Percentiles rank a stretch among this genome's conserved stretches.
phyloP scores from a whole-genome alignment of 2,888 invertebrate genomes.

The Acleris laterana region DNA sequence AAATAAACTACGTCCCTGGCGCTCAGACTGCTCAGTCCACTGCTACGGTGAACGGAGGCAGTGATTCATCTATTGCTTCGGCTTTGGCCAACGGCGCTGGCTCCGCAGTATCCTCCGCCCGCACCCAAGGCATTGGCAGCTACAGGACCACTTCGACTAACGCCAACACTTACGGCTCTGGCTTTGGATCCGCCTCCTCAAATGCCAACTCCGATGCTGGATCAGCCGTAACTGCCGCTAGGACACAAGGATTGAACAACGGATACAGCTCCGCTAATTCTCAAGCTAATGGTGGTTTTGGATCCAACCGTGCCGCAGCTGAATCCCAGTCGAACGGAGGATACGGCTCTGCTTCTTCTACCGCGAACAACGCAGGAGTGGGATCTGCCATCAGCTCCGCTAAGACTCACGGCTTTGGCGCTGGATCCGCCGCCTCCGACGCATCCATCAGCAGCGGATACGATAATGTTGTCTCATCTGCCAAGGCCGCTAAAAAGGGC shows the following conservation, averaged over 20 bases:
- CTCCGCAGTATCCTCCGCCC: slow-evolving; percentile 61
- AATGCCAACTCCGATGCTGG: slow-evolving; percentile 59
- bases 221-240: slow-evolving; percentile 57
- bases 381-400: slow-evolving; percentile 54
- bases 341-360: slow-evolving; percentile 52
- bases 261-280: slow-evolving; percentile 63
- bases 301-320: slow-evolving; percentile 49
- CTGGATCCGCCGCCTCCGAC: slow-evolving; percentile 59
- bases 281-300: slow-evolving; percentile 52
- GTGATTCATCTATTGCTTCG: slow-evolving; percentile 58
- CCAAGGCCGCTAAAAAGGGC: slow-evolving; percentile 53
- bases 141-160: slow-evolving; percentile 62
- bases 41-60: slow-evolving; percentile 55
- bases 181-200: slow-evolving; percentile 61
- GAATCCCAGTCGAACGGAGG: slow-evolving; percentile 51
- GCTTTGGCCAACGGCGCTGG: slow-evolving; percentile 60
- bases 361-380: slow-evolving; percentile 48
- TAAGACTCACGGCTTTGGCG: slow-evolving; percentile 57
- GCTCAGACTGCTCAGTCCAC: slow-evolving; percentile 59
- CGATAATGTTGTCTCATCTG: slow-evolving; percentile 55
- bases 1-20: slow-evolving; percentile 48
- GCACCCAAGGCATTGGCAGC: slow-evolving; percentile 55
- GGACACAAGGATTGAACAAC: slow-evolving; percentile 50
- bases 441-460: slow-evolving; percentile 57
- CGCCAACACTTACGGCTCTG: slow-evolving; percentile 56